These are phyloP conservation scores for Archegozetes longisetosus DNA, from an alignment of 1,140 invertebrate genomes.

Conservation along the genomic window DNA sequence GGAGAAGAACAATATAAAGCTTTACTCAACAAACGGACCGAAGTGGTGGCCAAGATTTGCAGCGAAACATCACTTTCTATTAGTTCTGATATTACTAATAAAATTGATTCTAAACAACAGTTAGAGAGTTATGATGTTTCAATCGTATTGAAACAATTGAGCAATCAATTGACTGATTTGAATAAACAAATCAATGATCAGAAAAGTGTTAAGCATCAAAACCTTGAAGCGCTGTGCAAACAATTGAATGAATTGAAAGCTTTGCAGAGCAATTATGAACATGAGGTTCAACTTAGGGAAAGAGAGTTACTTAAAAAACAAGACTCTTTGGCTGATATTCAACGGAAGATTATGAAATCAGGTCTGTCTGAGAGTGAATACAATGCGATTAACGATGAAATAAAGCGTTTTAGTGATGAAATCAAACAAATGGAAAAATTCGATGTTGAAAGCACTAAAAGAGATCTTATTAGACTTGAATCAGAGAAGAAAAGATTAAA, in stretches of 20 bases:
- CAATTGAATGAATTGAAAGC: not conserved
- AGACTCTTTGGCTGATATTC: not conserved
- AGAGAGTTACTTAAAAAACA: not conserved
- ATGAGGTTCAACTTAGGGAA: not conserved
- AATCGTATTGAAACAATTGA: not conserved
- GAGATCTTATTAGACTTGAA: not conserved
- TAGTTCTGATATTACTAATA: not conserved
- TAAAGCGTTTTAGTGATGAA: not conserved
- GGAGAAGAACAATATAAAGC: not conserved
- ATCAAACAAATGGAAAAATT: not conserved
- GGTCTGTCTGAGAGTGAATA: not conserved
- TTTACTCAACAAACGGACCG: not conserved
- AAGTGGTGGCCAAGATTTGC: not conserved
- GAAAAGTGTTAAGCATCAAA: not conserved
- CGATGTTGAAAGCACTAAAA: not conserved
- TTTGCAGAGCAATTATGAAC: not conserved
- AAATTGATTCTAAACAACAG: not conserved
- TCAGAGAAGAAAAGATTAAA: conserved; percentile 3
- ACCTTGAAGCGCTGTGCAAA: not conserved
- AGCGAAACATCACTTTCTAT: not conserved
- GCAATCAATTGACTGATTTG: not conserved
- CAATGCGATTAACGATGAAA: not conserved
- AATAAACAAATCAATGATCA: not conserved
- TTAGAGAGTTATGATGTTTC: not conserved
- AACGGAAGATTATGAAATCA: not conserved